Evolutionary conservation across 2,888 invertebrate genomes (phyloP).

Genomic region (Mythimna pallens): DNA sequence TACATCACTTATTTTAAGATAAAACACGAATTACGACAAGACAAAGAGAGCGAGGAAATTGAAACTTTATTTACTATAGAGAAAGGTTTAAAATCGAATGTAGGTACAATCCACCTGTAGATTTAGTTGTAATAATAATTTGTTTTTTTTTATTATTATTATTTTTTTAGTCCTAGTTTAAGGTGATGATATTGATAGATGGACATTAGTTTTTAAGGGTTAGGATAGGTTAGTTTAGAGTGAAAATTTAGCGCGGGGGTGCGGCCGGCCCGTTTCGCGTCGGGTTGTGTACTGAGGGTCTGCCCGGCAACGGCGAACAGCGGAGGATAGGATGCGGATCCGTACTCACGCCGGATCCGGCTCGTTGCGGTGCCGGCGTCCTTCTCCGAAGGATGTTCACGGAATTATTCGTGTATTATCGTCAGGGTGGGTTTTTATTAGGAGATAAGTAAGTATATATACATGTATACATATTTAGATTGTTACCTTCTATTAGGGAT

Average conservation of each 20-base stretch:
- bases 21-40: conserved; percentile 52
- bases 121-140: conserved; percentile 51
- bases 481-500: background rate
- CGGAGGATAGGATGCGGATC: conserved; percentile 56
- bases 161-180: conserved; percentile 27
- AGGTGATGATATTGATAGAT: conserved; percentile 42
- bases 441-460: background rate
- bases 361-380: conserved; percentile 37
- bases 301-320: conserved; percentile 54
- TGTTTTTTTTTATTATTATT: conserved; percentile 28
- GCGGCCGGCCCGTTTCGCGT: conserved; percentile 60
- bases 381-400: conserved; percentile 25
- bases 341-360: conserved; percentile 14
- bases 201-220: conserved; percentile 48
- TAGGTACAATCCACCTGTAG: conserved; percentile 70
- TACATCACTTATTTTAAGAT: conserved; percentile 40
- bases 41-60: conserved; percentile 59
- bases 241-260: conserved; percentile 29
- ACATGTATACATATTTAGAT: background rate
- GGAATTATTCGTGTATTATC: conserved; percentile 12
- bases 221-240: conserved; percentile 53
- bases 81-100: conserved; percentile 63
- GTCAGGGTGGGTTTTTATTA: background rate
- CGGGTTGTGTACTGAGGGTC: conserved; percentile 59
- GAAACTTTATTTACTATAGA: conserved; percentile 58